Base-by-base conservation (phyloP, 2,797 vertebrate genomes). In the Benthosema pterotum region DNA sequence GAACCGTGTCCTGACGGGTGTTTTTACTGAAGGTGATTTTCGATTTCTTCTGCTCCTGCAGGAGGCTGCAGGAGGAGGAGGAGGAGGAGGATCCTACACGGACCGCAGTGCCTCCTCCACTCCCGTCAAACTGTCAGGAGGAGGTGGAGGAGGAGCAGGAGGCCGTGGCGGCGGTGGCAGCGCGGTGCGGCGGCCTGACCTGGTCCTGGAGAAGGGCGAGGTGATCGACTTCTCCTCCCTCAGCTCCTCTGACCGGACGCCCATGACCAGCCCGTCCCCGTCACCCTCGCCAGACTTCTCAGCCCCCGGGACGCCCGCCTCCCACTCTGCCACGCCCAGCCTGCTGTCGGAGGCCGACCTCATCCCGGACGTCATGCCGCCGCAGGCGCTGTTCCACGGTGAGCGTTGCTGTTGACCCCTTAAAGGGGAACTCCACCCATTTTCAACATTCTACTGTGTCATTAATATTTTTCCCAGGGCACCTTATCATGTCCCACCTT, bases 321-420 rank as follows among this genome's bases (percentile, higher is more conserved):
- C 97, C 0, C 96, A 97, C 56, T 98, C 97, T 0, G 96, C 97
- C 8, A 98, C 96, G 0, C 97, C 97, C 46, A 98, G 96, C 77
- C 87, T 99, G 76, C 90, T 99, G 56, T 99, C 97, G 0, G 97
- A 99, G 83, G 96, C 96, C 0, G 97, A 99, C 84, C 95, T 99
- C 42, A 97, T 99, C 75, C 97, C 97, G 0, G 97, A 99, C 0
- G 93, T 94, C 68, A 99, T 99, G 97, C 97, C 97, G 0, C 97
- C 97, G 0, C 95, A 97, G 85, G 97, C 97, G 0, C 86, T 99
- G 3, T 98, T 99, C 83, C 97, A 99, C 0, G 96, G 97, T 97
- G 88, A 25, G 22, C 0, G 22, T 25, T 22, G 22, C 5, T 25
- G 22, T 25, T n/a, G n/a, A n/a, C n/a, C n/a, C n/a, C n/a, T n/a